phyloP scores from a whole-genome alignment of 2,888 invertebrate genomes.

The Luperina nickerlii region DNA sequence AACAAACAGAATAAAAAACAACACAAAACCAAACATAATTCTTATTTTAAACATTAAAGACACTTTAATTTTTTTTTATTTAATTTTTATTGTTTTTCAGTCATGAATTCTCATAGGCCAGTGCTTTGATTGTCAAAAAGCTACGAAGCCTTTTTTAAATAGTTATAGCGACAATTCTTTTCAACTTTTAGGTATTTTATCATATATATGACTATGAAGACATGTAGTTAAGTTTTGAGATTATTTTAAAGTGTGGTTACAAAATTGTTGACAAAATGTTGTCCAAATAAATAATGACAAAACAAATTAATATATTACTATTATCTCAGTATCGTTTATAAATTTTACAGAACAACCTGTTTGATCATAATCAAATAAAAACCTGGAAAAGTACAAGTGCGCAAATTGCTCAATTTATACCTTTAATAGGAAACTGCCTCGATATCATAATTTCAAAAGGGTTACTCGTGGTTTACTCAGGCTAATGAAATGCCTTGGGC shows the following conservation, averaged over 20 bases:
- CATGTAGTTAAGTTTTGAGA: neutral
- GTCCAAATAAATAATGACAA: neutral
- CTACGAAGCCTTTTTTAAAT: no score
- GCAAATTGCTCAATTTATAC: slow-evolving; percentile 20
- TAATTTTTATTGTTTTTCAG: no score
- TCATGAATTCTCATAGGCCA: no score
- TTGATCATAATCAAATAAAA: neutral
- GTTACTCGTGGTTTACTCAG: slow-evolving; percentile 46
- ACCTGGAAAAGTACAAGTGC: slow-evolving; percentile 11
- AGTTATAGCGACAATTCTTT: no score
- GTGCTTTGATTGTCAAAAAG: no score
- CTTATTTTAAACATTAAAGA: no score
- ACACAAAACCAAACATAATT: no score
- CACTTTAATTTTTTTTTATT: no score
- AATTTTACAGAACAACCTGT: neutral
- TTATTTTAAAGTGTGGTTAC: neutral
- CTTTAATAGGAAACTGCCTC: neutral
- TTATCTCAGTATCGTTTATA: neutral
- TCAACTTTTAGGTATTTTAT: no score
- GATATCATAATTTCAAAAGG: slow-evolving; percentile 33
- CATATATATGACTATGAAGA: no score
- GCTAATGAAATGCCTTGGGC: slow-evolving; percentile 50
- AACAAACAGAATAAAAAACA: no score
- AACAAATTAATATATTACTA: no score
- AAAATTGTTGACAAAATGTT: neutral